Evolutionary conservation across 2,888 invertebrate genomes (phyloP).

Genomic region (Liodrosophila aerea): DNA sequence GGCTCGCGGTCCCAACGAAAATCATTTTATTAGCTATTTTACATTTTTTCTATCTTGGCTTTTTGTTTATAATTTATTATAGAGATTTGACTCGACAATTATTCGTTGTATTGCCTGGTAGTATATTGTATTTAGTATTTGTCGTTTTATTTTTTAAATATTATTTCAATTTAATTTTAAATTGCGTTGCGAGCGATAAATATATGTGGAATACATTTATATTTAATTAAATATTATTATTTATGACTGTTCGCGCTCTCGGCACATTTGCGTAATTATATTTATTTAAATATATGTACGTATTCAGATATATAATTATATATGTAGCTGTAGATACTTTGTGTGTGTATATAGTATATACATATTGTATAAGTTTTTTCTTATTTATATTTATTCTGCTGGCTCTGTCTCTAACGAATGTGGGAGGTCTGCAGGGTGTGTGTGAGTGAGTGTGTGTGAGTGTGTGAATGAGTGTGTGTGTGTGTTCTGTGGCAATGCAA

Average conservation of each 20-base stretch:
- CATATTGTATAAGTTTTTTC: constrained; percentile 35
- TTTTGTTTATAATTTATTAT: constrained; percentile 18
- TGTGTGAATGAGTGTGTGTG: constrained; percentile 8
- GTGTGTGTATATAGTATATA: constrained; percentile 8
- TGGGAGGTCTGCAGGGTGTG: background rate
- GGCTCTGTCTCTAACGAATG: constrained; percentile 8
- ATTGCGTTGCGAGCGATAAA: constrained; percentile 49
- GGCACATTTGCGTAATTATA: constrained; percentile 60
- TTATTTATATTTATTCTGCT: constrained; percentile 45
- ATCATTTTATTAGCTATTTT: constrained; percentile 19
- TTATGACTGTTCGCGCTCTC: constrained; percentile 49
- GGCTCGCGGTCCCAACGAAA: background rate
- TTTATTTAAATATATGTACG: constrained; percentile 55
- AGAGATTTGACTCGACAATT: constrained; percentile 13
- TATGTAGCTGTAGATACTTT: too few species aligned
- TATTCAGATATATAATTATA: constrained; percentile 13
- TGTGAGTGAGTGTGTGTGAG: background rate
- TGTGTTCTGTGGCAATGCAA: constrained; percentile 24
- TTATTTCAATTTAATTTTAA: constrained; percentile 40
- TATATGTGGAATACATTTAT: constrained; percentile 57
- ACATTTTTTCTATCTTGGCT: background rate
- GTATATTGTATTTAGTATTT: constrained; percentile 9
- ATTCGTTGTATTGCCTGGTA: constrained; percentile 3
- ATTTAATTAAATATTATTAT: constrained; percentile 77
- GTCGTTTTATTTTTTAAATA: constrained; percentile 20